phyloP scores from a whole-genome alignment of 2,113 vertebrate species.

The Manacus vitellinus region DNA sequence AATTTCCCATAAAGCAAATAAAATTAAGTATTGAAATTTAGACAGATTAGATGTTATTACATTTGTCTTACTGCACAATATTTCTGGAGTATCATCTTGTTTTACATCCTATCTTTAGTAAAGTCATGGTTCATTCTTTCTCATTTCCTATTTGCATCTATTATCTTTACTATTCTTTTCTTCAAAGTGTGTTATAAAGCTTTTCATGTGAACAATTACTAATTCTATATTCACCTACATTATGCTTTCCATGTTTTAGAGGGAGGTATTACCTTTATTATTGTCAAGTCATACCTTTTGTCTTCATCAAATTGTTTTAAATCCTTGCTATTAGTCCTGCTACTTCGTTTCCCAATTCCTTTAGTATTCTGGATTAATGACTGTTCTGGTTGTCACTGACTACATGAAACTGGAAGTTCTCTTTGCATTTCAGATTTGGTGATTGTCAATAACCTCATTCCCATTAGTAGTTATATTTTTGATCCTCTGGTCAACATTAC shows the following conservation, averaged over 20 bases:
- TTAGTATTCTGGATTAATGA: background rate
- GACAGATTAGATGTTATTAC: background rate
- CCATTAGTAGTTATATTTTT: background rate
- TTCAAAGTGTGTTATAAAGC: background rate
- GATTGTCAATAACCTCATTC: background rate
- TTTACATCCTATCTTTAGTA: background rate
- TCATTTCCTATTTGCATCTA: background rate
- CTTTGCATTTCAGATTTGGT: background rate
- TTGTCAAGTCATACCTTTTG: background rate
- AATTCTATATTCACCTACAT: background rate
- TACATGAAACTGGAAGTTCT: background rate
- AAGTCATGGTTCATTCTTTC: background rate
- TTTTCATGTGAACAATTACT: background rate
- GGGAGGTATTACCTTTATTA: background rate
- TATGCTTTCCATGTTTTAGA: background rate
- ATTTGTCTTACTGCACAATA: background rate
- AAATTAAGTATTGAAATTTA: background rate
- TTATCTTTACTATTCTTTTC: background rate
- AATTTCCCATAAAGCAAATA: background rate
- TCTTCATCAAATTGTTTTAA: background rate
- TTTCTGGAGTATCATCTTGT: background rate
- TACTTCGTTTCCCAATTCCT: background rate
- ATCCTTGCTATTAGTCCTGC: background rate
- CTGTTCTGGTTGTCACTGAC: background rate
- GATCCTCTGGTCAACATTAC: background rate